Evolutionary conservation across 2,888 invertebrate species (phyloP).

Genomic region (Xestia sexstrigata): DNA sequence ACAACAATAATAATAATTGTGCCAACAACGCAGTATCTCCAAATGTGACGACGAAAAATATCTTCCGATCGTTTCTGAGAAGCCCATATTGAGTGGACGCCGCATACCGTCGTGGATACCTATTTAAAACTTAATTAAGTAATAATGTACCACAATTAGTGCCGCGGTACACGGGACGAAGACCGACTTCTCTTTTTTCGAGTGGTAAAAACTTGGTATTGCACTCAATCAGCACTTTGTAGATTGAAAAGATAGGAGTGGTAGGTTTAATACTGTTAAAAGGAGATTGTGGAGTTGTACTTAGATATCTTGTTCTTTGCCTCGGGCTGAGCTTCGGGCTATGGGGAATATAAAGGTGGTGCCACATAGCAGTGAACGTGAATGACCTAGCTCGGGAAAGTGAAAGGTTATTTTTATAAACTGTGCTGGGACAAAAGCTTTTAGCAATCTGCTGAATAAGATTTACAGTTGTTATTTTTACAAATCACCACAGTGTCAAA

Average conservation of each 20-base stretch:
- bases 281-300: not conserved
- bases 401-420: not conserved
- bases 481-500: not conserved
- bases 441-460: not conserved
- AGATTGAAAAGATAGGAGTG: slow-evolving; percentile 30
- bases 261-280: slow-evolving; percentile 27
- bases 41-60: slow-evolving; percentile 46
- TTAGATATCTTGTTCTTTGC: not conserved
- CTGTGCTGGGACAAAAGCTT: not conserved
- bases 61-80: slow-evolving; percentile 51
- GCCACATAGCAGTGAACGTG: not conserved
- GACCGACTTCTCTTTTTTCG: slow-evolving; percentile 25
- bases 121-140: slow-evolving; percentile 68
- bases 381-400: not conserved
- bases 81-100: slow-evolving; percentile 37
- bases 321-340: not conserved
- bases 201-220: slow-evolving; percentile 11
- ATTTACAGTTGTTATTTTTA: not conserved
- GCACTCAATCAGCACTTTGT: slow-evolving; percentile 22
- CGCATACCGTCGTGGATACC: slow-evolving; percentile 39
- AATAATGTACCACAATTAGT: slow-evolving; percentile 58
- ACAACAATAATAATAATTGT: slow-evolving; percentile 40
- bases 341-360: not conserved
- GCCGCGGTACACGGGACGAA: slow-evolving; percentile 3
- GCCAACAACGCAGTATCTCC: slow-evolving; percentile 37